Evolutionary conservation across 2,113 vertebrate species (phyloP).

Genomic region (Cyrtonyx montezumae): DNA sequence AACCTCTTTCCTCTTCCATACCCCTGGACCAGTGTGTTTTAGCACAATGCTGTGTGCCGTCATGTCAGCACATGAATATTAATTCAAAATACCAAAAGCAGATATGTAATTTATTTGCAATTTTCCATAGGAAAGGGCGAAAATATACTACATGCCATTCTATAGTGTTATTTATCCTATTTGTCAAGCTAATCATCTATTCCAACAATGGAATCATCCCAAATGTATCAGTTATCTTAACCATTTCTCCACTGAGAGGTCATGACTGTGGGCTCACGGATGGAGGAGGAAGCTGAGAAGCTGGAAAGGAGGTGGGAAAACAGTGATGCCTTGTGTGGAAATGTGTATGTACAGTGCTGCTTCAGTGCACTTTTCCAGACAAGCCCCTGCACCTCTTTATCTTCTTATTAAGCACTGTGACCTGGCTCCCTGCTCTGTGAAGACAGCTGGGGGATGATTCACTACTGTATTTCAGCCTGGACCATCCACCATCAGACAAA

Average conservation of each 20-base stretch:
- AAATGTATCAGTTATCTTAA: background rate
- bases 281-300: background rate
- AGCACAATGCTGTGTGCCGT: background rate
- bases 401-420: background rate
- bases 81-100: background rate
- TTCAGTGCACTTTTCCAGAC: background rate
- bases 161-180: background rate
- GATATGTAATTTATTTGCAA: background rate
- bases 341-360: rapidly evolving
- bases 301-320: background rate
- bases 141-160: background rate
- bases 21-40: background rate
- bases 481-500: background rate
- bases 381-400: background rate
- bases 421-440: background rate
- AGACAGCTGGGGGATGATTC: background rate
- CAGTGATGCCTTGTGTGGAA: background rate
- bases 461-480: background rate
- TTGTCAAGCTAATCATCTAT: background rate
- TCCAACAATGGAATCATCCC: background rate
- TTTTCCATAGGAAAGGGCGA: background rate
- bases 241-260: background rate
- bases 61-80: background rate
- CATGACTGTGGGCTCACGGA: background rate
- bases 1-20: background rate